Percentiles rank a stretch among this genome's conserved stretches.
Conservation (phyloP, 2,797 vertebrate genomes). For the Eurystomus glaucurus region DNA sequence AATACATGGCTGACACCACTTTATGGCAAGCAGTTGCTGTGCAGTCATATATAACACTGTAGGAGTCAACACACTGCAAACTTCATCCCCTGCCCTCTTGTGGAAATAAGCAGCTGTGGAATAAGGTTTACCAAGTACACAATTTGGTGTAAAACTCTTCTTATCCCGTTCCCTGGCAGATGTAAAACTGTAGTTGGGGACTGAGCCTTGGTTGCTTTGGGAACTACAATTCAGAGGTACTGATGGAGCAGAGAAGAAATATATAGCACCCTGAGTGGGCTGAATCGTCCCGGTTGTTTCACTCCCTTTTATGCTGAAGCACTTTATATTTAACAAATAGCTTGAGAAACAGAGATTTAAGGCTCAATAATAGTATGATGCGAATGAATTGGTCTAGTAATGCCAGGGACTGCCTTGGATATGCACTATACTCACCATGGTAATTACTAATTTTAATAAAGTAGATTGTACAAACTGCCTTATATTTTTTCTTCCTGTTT, state of each 20-base stretch:
- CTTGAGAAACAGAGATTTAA: conserved; percentile 46
- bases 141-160: not conserved
- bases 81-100: conserved; percentile 6
- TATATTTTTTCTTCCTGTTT: conserved; percentile 29
- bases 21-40: not conserved
- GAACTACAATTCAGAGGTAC: conserved; percentile 12
- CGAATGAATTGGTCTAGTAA: conserved; percentile 42
- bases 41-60: not conserved
- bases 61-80: not conserved
- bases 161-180: not conserved
- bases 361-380: not conserved
- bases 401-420: conserved; percentile 23
- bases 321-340: conserved; percentile 55
- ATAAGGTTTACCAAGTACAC: not conserved
- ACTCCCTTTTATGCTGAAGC: conserved; percentile 42
- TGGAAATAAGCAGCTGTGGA: conserved; percentile 23
- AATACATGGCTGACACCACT: not conserved
- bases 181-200: not conserved
- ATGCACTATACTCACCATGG: not conserved
- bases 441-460: conserved; percentile 56
- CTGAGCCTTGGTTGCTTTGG: conserved; percentile 31
- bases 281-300: conserved; percentile 51
- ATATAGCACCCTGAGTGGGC: not conserved
- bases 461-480: conserved; percentile 21
- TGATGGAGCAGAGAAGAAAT: conserved; percentile 31